Percentiles rank a stretch among this genome's conserved stretches.
These are phyloP conservation scores for Laothoe populi DNA, from an alignment of 2,888 invertebrate genomes.

Conservation along the genomic window DNA sequence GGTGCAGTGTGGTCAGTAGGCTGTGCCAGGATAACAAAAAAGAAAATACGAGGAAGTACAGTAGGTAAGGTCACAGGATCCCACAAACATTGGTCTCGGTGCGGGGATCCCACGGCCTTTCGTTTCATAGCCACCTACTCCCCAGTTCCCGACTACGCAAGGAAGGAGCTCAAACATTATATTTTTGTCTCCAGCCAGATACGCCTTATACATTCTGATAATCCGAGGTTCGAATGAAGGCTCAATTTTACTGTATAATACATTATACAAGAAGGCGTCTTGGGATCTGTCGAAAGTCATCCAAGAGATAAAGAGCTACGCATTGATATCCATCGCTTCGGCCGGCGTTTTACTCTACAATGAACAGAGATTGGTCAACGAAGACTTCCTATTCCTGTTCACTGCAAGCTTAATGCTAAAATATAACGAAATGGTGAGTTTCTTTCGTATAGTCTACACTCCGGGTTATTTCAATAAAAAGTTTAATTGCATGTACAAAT, in stretches of 20 bases:
- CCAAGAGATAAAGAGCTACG: constrained; percentile 39
- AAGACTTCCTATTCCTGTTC: constrained; percentile 53
- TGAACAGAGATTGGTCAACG: constrained; percentile 43
- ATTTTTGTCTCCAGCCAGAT: constrained; percentile 55
- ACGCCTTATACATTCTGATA: constrained; percentile 52
- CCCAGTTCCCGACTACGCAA: too few species aligned
- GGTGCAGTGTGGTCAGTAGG: too few species aligned
- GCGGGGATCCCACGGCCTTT: too few species aligned
- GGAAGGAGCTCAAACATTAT: too few species aligned
- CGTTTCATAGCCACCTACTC: too few species aligned
- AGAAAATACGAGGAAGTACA: too few species aligned
- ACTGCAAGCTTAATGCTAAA: constrained; percentile 51
- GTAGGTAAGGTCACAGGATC: too few species aligned
- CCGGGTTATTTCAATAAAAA: too few species aligned
- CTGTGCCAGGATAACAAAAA: too few species aligned
- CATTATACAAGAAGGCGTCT: constrained; percentile 30
- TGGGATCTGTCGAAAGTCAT: constrained; percentile 32
- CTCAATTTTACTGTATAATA: constrained; percentile 36
- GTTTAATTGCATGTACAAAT: too few species aligned
- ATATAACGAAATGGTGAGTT: constrained; percentile 59
- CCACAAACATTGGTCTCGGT: too few species aligned
- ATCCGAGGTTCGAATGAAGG: constrained; percentile 45
- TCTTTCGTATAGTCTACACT: too few species aligned
- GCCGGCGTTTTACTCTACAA: constrained; percentile 40
- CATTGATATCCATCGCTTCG: constrained; percentile 38